Percentiles rank a stretch among this genome's conserved stretches.
Evolutionary conservation across 2,888 invertebrate genomes (phyloP).

Genomic region (Scaptodrosophila latifasciaeformis): DNA sequence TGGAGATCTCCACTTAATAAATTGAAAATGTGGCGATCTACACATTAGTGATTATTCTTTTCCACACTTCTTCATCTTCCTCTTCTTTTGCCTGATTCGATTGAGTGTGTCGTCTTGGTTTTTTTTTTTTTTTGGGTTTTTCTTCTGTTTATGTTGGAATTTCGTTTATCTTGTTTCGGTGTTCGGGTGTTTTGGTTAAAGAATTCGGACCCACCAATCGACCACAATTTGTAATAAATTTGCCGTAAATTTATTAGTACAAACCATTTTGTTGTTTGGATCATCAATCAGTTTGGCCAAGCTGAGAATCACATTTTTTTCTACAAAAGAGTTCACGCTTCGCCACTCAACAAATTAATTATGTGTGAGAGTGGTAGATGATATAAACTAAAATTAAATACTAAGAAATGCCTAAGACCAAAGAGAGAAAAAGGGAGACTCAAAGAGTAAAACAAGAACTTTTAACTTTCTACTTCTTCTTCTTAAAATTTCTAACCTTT

Average conservation of each 20-base stretch:
- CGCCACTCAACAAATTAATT: conserved; percentile 49
- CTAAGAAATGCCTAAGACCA: too few relatives aligned
- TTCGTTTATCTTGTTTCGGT: conserved; percentile 48
- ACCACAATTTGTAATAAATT: conserved; percentile 69
- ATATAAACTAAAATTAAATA: conserved; percentile 19
- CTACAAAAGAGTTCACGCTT: conserved; percentile 32
- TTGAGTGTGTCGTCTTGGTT: not conserved
- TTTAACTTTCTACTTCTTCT: too few relatives aligned
- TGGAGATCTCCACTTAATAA: not conserved
- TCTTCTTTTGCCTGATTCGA: conserved; percentile 1
- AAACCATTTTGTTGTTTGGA: conserved; percentile 62
- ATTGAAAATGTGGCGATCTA: conserved; percentile 7
- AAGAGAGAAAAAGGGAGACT: too few relatives aligned
- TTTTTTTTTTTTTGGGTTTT: not conserved
- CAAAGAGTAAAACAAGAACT: too few relatives aligned
- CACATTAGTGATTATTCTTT: conserved; percentile 47
- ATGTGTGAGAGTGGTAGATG: too few relatives aligned
- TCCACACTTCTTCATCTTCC: conserved; percentile 31
- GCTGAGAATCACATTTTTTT: too few relatives aligned
- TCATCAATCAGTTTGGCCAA: conserved; percentile 62
- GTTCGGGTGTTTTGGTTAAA: conserved; percentile 21
- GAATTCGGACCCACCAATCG: conserved; percentile 54
- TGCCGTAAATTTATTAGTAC: conserved; percentile 72
- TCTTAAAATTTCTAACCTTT: too few relatives aligned
- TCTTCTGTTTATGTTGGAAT: not conserved